A percentile compares a stretch with the other conserved stretches of the same genome.
These are phyloP conservation scores for Nibea albiflora DNA, from an alignment of 2,113 vertebrate species.

Conservation along the genomic window DNA sequence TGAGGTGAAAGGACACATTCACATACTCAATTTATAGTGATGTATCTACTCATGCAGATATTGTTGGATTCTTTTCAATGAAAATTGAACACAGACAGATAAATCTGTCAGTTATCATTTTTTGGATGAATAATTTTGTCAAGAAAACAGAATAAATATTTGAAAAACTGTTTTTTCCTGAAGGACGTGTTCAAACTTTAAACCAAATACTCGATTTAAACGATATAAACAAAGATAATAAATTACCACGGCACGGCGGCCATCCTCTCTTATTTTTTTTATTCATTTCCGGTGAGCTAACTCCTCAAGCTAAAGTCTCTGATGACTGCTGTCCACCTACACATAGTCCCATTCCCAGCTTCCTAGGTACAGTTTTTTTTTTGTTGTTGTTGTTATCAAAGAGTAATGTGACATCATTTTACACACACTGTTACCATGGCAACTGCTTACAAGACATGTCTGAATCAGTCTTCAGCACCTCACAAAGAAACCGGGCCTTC, in stretches of 20 bases:
- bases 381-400: conserved; percentile 10
- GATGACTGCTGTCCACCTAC: background rate
- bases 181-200: background rate
- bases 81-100: background rate
- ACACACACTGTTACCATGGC: conserved; percentile 56
- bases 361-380: conserved; percentile 2
- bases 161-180: background rate
- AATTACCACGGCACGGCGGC: too few relatives aligned
- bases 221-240: background rate
- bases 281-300: background rate
- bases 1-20: background rate
- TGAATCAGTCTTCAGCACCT: conserved; percentile 32
- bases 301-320: background rate
- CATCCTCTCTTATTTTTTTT: too few relatives aligned
- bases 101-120: background rate
- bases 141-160: background rate
- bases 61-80: background rate
- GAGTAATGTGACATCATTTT: conserved; percentile 40
- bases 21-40: background rate
- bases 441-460: conserved; percentile 54
- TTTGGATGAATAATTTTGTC: background rate
- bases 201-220: background rate
- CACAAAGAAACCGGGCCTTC: conserved; percentile 13
- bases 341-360: background rate
- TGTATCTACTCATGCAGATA: background rate